A percentile compares a stretch with the other conserved stretches of the same genome.
phyloP scores from a whole-genome alignment of 1,140 invertebrate species.

The Caenorhabditis latens region DNA sequence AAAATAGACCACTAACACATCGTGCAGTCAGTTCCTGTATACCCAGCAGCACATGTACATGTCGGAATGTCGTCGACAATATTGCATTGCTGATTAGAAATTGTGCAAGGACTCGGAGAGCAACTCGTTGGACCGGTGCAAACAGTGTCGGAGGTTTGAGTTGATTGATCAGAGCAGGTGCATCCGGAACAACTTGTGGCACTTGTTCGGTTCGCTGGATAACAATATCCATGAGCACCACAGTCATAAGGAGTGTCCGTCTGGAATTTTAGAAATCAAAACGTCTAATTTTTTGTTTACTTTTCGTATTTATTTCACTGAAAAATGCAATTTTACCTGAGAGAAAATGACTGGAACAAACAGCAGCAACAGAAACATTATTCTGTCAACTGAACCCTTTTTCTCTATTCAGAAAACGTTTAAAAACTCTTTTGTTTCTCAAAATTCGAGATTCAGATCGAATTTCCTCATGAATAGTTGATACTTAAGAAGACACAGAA shows the following conservation, averaged over 20 bases:
- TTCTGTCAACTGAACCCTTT: background rate
- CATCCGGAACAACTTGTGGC: slow-evolving; percentile 36
- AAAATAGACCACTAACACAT: slow-evolving; percentile 39
- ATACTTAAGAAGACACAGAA: background rate
- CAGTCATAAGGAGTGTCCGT: slow-evolving; percentile 29
- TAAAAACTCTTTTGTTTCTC: background rate
- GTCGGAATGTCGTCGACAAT: slow-evolving; percentile 29
- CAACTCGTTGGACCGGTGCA: slow-evolving; percentile 19
- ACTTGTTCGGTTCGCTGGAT: slow-evolving; percentile 10
- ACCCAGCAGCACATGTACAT: slow-evolving; percentile 30
- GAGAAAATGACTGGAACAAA: background rate
- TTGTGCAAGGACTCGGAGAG: slow-evolving; percentile 12
- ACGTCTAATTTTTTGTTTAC: no score
- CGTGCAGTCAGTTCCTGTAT: slow-evolving; percentile 42
- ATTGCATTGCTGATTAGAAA: slow-evolving; percentile 48
- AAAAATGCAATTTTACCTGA: background rate
- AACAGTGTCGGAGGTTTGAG: slow-evolving; percentile 17
- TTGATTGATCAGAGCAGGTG: slow-evolving; percentile 28
- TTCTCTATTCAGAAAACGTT: background rate
- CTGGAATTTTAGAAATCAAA: background rate
- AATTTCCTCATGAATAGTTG: background rate
- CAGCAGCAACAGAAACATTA: background rate
- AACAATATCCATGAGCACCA: slow-evolving; percentile 49
- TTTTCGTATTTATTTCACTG: no score
- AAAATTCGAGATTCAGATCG: background rate